Evolutionary conservation across 1,140 invertebrate species (phyloP).

Genomic region (Adelges cooleyi): DNA sequence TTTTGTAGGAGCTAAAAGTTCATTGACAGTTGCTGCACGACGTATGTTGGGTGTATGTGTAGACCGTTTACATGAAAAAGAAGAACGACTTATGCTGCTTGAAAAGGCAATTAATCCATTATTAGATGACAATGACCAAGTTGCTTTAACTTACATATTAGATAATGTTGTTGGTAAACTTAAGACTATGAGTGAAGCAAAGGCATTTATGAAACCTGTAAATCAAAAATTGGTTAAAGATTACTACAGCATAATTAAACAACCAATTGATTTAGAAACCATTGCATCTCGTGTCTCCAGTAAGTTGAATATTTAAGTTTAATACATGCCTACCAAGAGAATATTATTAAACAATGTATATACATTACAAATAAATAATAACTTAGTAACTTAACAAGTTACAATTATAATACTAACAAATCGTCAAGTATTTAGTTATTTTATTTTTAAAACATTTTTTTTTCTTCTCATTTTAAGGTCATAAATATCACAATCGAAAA

Average conservation of each 20-base stretch:
- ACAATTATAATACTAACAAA: no score
- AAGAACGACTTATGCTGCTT: constrained; percentile 85
- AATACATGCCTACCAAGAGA: no score
- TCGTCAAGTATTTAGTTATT: no score
- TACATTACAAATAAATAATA: no score
- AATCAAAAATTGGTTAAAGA: constrained; percentile 90
- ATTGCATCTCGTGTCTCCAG: constrained; percentile 75
- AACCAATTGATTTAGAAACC: constrained; percentile 89
- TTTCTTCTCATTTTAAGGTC: constrained; percentile 48
- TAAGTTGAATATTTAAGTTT: no score
- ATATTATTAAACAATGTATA: no score
- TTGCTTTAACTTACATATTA: constrained; percentile 88
- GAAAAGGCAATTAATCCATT: constrained; percentile 99
- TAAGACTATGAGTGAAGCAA: constrained; percentile 76
- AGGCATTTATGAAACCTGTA: constrained; percentile 91
- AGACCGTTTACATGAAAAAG: constrained; percentile 74
- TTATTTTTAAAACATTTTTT: constrained; percentile 15
- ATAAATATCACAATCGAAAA: constrained; percentile 81
- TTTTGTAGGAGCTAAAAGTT: constrained; percentile 54
- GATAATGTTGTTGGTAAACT: constrained; percentile 80
- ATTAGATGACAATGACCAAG: constrained; percentile 91
- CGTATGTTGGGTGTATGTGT: constrained; percentile 80
- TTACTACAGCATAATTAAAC: constrained; percentile 87
- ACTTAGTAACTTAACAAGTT: no score
- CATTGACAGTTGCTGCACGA: constrained; percentile 74